Evolutionary conservation across 2,888 invertebrate genomes (phyloP).

Genomic region (Drosophila vallismaia): DNA sequence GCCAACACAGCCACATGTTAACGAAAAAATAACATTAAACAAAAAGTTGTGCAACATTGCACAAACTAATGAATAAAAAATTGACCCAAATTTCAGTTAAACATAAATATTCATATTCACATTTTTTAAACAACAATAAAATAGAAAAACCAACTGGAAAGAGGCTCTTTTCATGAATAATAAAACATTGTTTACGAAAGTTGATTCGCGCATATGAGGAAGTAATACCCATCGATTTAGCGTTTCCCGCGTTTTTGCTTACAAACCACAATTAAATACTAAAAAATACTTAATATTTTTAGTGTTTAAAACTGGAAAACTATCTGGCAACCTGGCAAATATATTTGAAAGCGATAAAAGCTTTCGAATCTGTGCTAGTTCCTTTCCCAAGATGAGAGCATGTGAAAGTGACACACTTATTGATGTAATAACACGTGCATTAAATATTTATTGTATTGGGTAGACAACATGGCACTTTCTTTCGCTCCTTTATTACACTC

Average conservation of each 20-base stretch:
- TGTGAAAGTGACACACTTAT: constrained; percentile 71
- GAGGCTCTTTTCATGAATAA: constrained; percentile 62
- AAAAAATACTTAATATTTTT: too few species aligned
- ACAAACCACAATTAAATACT: too few species aligned
- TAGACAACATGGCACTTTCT: constrained; percentile 76
- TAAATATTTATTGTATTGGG: constrained; percentile 77
- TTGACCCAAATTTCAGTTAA: constrained; percentile 70
- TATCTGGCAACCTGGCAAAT: neutral
- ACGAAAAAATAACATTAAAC: too few species aligned
- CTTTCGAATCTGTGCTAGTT: constrained; percentile 41
- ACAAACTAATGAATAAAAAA: constrained; percentile 66
- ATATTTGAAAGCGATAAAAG: constrained; percentile 60
- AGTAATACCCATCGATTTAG: constrained; percentile 60
- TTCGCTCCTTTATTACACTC: constrained; percentile 35
- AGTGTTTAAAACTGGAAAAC: neutral
- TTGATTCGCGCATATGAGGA: constrained; percentile 24
- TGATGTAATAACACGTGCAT: constrained; percentile 78
- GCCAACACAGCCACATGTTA: constrained; percentile 22
- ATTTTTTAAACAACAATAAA: constrained; percentile 57
- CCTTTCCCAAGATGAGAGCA: constrained; percentile 8
- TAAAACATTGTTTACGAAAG: constrained; percentile 22
- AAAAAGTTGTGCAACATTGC: constrained; percentile 18
- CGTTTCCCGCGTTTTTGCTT: constrained; percentile 25
- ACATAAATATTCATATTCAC: constrained; percentile 62
- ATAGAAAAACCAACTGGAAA: constrained; percentile 39